Evolutionary conservation across 2,888 invertebrate genomes (phyloP), one percentile per base, ranked within the genome.

Genomic region (Drosophila neoperkinsi): DNA sequence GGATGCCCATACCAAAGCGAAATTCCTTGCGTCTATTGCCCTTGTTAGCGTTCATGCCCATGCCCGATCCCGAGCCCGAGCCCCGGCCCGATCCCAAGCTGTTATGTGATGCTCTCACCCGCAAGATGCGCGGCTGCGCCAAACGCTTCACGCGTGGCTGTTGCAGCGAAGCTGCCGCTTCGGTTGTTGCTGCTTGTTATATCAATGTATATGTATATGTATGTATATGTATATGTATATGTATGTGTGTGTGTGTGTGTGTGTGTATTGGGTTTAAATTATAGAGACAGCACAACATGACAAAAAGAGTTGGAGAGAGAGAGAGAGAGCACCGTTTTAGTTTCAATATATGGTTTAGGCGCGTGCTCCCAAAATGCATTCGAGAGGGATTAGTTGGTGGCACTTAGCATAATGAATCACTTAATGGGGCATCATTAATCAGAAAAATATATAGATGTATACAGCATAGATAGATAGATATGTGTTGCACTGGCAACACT

Each of bases 1-100:
- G 61, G 52, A 79, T 77, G 94, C 95, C 95, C 92, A 95, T 94
- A 94, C 95, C 95, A 94, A 95, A 95, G 94, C 93, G 93, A 83
- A 92, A 91, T 72, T 92, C 92, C 93, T 93, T 93, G 88, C 92
- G 91, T 90, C 91, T 87, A 63, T 74, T 65, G 71, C 65, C 72
- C 75, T 61, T 49, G 31, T 33, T 63, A 41, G 57, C 38, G 30
- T 31, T 64, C 72, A 70, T 62, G 94, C 94, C 95, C 91, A 95
- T 94, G 94, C 95, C 94, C 84, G 90, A 86, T 79, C 91, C 91
- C 82, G 91, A 81, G 72, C 91, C 91, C 90, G 91, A 82, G 84
- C 90, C 89, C 77, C 18, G 18, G 9, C 18, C 38, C 41, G 91
- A 84, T 85, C 90, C 89, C 78, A 85, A 70, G 85, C 91, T 91